A percentile compares a stretch with the other conserved stretches of the same genome.
Evolutionary conservation across 2,797 vertebrate genomes (phyloP).

Genomic region (Gymnoscopelus microlampas): DNA sequence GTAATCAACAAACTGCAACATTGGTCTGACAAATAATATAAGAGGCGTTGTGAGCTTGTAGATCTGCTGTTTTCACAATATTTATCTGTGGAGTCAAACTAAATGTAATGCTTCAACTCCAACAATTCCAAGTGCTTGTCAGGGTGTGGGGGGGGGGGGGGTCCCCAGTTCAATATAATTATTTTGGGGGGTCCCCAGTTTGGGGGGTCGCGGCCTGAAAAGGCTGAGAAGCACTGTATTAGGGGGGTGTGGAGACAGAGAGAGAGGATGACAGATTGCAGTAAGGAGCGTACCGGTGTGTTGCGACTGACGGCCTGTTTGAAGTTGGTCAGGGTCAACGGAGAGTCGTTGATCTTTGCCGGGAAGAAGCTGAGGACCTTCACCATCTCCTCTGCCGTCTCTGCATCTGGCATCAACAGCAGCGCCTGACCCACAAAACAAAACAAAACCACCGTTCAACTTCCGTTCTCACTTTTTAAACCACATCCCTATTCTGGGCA

Average conservation of each 20-base stretch:
- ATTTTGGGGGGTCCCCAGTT: no score
- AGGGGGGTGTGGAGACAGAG: not conserved
- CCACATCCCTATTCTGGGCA: no score
- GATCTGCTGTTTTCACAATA: no score
- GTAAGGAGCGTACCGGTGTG: conserved; percentile 80
- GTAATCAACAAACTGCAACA: conserved; percentile 20
- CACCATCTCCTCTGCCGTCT: conserved; percentile 86
- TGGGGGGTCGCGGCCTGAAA: no score
- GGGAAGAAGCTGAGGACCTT: conserved; percentile 85
- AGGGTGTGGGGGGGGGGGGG: no score
- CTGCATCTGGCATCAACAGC: conserved; percentile 76
- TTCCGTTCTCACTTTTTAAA: no score
- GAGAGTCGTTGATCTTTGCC: conserved; percentile 74
- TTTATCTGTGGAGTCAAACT: no score
- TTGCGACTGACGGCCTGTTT: conserved; percentile 71
- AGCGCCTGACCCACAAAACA: conserved; percentile 75
- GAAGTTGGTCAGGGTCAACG: conserved; percentile 76
- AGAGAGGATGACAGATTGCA: not conserved
- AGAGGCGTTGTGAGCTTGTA: conserved; percentile 3
- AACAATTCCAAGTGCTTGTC: no score
- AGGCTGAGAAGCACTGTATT: no score
- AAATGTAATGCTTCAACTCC: no score
- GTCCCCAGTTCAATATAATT: no score
- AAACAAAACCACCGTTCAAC: no score
- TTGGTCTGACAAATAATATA: conserved; percentile 15